phyloP scores from a whole-genome alignment of 2,113 vertebrate genomes.

The Oriolus oriolus region DNA sequence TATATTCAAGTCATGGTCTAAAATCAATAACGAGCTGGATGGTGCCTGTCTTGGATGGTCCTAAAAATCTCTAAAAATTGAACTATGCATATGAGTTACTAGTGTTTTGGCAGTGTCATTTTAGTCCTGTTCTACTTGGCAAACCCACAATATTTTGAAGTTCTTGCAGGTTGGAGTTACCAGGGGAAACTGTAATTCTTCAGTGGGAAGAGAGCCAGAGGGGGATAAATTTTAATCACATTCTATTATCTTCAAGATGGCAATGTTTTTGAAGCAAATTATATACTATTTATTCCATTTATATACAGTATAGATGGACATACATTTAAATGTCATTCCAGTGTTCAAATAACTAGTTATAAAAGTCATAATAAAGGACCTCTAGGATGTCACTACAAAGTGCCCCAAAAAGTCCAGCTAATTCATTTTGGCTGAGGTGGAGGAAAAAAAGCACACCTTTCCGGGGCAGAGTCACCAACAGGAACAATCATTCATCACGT shows the following conservation, averaged over 20 bases:
- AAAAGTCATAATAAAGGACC: background rate
- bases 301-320: background rate
- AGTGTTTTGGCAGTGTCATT: background rate
- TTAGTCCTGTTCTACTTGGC: background rate
- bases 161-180: background rate
- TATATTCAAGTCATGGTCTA: constrained; percentile 56
- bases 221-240: background rate
- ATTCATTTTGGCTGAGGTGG: background rate
- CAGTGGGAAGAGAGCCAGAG: background rate
- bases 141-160: background rate
- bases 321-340: background rate
- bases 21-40: constrained; percentile 21
- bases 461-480: background rate
- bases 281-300: background rate
- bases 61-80: background rate
- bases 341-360: background rate
- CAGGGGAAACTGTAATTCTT: background rate
- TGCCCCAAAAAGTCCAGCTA: background rate
- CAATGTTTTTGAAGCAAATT: background rate
- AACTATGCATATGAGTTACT: background rate
- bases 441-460: background rate
- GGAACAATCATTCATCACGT: background rate
- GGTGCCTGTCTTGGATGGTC: constrained; percentile 5
- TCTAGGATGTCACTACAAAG: background rate
- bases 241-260: background rate